Percentiles rank a stretch among this genome's conserved stretches.
These are phyloP conservation scores for Pelusios castaneus DNA, from an alignment of 2,113 vertebrate species.

Conservation along the genomic window DNA sequence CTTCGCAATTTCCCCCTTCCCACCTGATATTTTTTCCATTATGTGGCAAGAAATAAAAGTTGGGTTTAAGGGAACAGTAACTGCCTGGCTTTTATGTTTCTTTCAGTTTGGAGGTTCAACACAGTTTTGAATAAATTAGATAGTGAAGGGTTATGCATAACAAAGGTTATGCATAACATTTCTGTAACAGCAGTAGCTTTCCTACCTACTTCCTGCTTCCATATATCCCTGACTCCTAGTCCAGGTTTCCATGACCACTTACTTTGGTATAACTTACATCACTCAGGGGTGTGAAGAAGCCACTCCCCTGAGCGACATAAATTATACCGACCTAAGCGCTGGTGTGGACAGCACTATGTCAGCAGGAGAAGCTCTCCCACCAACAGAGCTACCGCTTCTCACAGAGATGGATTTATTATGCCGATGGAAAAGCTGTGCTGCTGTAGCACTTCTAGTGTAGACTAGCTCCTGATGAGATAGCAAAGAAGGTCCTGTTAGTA, in stretches of 20 bases:
- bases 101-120: background rate
- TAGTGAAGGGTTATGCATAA: background rate
- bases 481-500: background rate
- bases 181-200: background rate
- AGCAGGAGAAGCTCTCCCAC: background rate
- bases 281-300: no score
- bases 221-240: background rate
- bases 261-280: no score
- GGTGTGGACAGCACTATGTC: no score
- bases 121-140: background rate
- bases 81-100: background rate
- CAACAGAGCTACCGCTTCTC: background rate
- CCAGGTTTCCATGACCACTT: no score
- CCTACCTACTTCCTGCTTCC: background rate
- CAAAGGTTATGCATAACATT: background rate
- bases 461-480: background rate
- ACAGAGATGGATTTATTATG: background rate
- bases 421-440: background rate
- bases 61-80: background rate
- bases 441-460: no score
- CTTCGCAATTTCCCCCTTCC: background rate
- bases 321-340: no score
- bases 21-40: background rate
- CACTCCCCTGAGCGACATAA: no score
- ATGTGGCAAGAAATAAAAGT: background rate